A percentile compares a stretch with the other conserved stretches of the same genome.
Conservation (phyloP, 1,140 invertebrate genomes). For the Ceratina japonica region DNA sequence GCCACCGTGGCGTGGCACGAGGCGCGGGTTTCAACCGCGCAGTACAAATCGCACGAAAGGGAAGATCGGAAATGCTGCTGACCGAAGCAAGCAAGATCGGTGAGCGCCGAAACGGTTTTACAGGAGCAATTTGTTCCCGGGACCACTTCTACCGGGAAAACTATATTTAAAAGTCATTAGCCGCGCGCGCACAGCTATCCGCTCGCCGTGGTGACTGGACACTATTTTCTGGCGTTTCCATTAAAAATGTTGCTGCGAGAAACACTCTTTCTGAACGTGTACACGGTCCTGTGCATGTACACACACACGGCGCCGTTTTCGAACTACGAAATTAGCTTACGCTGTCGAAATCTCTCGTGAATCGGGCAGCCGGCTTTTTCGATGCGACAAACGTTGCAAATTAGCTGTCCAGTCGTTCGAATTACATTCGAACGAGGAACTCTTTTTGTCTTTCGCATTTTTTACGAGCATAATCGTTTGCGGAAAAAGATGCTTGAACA, state of each 20-base stretch:
- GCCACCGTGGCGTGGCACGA: slow-evolving; percentile 43
- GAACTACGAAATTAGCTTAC: not conserved
- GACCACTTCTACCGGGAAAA: not conserved
- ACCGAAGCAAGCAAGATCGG: slow-evolving; percentile 25
- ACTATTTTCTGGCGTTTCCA: not conserved
- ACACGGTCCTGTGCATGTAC: too few species aligned
- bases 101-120: slow-evolving; percentile 34
- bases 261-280: too few species aligned
- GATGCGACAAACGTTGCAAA: slow-evolving; percentile 12
- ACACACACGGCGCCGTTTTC: not conserved
- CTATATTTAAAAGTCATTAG: slow-evolving; percentile 45
- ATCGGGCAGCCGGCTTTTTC: not conserved
- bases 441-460: not conserved
- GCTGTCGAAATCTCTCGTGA: not conserved
- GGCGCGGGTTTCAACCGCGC: not conserved
- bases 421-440: not conserved
- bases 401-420: not conserved
- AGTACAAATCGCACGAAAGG: slow-evolving; percentile 34
- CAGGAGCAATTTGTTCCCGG: slow-evolving; percentile 27
- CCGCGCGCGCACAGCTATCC: not conserved
- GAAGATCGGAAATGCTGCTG: slow-evolving; percentile 37
- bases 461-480: not conserved
- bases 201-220: not conserved
- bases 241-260: slow-evolving; percentile 8
- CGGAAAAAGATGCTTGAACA: not conserved